Conservation (phyloP, 2,888 invertebrate genomes). For the Meteorus cinctellus region DNA sequence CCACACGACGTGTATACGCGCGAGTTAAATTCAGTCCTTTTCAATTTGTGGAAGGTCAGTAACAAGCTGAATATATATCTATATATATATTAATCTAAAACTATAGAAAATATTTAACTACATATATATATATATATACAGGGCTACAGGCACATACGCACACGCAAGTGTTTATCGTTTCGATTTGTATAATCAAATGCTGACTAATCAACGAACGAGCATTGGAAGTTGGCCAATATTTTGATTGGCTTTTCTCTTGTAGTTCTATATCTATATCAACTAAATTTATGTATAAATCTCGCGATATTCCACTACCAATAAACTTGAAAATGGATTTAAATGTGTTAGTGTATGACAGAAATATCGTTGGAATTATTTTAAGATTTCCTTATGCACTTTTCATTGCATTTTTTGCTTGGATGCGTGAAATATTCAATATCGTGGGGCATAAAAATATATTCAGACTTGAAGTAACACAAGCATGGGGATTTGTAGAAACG, state of each 20-base stretch:
- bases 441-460: background rate
- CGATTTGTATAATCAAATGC: background rate
- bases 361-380: background rate
- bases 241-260: conserved; percentile 1
- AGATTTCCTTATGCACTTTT: background rate
- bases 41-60: conserved; percentile 20
- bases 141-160: background rate
- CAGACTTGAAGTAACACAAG: background rate
- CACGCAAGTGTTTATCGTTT: background rate
- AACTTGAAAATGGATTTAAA: background rate
- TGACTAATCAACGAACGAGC: background rate
- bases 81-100: background rate
- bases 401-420: background rate
- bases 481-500: background rate
- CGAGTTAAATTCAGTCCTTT: conserved; percentile 18
- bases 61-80: background rate
- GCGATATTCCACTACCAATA: background rate
- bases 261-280: background rate
- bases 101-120: background rate
- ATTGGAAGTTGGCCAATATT: conserved; percentile 7
- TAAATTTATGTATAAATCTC: background rate
- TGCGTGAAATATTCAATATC: background rate
- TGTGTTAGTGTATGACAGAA: background rate
- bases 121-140: background rate
- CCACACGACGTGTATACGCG: conserved; percentile 11